Percentiles rank a stretch among this genome's conserved stretches.
These are phyloP conservation scores for Pagetopsis macropterus DNA, from an alignment of 2,797 vertebrate genomes.

Conservation along the genomic window DNA sequence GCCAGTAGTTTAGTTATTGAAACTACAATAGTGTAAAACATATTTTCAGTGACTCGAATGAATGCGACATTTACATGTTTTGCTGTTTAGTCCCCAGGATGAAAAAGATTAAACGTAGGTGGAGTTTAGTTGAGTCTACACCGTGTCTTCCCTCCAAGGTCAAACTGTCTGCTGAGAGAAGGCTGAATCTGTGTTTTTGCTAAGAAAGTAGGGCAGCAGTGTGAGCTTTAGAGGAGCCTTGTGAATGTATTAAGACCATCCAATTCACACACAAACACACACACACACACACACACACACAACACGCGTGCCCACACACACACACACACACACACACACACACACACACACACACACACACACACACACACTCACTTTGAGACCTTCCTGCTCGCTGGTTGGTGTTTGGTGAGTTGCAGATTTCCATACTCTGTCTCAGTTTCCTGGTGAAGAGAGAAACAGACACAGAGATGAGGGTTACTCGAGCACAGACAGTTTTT, in stretches of 20 bases:
- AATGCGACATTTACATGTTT: no score
- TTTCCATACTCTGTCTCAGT: constrained; percentile 93
- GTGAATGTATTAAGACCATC: constrained; percentile 20
- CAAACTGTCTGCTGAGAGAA: constrained; percentile 43
- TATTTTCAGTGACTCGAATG: no score
- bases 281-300: no score
- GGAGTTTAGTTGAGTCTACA: constrained; percentile 14
- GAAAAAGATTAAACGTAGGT: neutral
- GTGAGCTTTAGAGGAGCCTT: constrained; percentile 45
- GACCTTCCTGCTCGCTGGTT: constrained; percentile 83
- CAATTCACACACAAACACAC: constrained; percentile 2
- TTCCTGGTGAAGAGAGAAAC: constrained; percentile 68
- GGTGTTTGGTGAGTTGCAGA: constrained; percentile 83
- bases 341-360: no score
- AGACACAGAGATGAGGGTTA: constrained; percentile 14
- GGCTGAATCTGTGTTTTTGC: constrained; percentile 37
- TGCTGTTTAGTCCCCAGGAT: no score
- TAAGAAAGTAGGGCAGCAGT: constrained; percentile 39
- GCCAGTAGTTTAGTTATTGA: neutral
- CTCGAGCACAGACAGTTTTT: constrained; percentile 18
- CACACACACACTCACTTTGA: constrained; percentile 86
- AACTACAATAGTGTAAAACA: neutral
- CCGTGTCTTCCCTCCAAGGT: neutral
- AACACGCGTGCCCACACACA: no score
- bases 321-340: no score